These are phyloP conservation scores for Oreotrochilus melanogaster DNA, from an alignment of 2,113 vertebrate species.

Conservation along the genomic window DNA sequence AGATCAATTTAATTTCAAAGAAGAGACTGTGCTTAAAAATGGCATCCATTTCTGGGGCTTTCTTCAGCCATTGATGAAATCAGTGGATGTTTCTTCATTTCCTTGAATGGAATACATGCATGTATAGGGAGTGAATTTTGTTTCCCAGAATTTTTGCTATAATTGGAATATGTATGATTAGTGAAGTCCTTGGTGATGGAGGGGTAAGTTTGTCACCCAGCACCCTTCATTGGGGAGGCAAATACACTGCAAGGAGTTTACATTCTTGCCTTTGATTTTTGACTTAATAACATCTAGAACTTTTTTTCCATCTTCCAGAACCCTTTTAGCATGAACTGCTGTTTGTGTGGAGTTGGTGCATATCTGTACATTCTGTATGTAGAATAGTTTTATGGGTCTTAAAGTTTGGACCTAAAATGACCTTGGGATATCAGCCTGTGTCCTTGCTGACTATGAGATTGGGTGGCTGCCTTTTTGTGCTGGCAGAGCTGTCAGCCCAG, in stretches of 20 bases:
- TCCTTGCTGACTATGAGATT: neutral
- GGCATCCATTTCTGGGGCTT: neutral
- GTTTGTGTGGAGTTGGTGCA: neutral
- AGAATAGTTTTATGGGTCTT: rapidly evolving
- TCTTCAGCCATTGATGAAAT: neutral
- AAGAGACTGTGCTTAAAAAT: neutral
- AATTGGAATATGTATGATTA: neutral
- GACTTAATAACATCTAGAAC: neutral
- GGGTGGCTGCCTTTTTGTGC: neutral
- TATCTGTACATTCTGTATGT: neutral
- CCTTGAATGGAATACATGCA: neutral
- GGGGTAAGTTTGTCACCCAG: neutral
- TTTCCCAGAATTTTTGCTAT: neutral
- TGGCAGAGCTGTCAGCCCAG: neutral
- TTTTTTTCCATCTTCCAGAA: neutral
- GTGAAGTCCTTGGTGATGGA: neutral
- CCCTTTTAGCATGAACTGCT: neutral
- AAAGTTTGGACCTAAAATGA: neutral
- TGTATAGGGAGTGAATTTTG: neutral
- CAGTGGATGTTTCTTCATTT: neutral
- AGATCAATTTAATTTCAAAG: conserved; percentile 5
- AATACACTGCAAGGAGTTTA: neutral
- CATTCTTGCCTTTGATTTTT: neutral
- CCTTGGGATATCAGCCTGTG: conserved; percentile 26
- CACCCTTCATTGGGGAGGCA: neutral